Evolutionary conservation across 1,140 invertebrate genomes (phyloP).

Genomic region (Antheraea mylitta): DNA sequence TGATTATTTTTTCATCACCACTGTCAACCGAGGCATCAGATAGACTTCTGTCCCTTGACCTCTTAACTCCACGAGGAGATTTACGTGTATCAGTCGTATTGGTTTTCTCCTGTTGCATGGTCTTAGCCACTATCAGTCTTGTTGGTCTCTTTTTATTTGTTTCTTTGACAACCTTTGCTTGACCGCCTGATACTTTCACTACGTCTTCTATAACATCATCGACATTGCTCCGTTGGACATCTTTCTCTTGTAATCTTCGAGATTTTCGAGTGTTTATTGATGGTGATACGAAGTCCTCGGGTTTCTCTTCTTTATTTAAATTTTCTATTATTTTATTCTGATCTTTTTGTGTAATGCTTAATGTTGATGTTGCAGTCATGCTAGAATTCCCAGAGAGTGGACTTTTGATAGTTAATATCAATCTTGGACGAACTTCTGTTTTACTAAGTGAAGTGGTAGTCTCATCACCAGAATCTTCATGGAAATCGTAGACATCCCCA

Average conservation of each 20-base stretch:
- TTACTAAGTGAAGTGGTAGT: slow-evolving; percentile 69
- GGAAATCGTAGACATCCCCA: slow-evolving; percentile 90
- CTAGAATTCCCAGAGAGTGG: slow-evolving; percentile 70
- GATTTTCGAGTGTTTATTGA: slow-evolving; percentile 87
- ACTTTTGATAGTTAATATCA: slow-evolving; percentile 90
- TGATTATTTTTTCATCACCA: slow-evolving; percentile 77
- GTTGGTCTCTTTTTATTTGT: slow-evolving; percentile 57
- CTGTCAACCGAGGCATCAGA: slow-evolving; percentile 83
- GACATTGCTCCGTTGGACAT: slow-evolving; percentile 85
- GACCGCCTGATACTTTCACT: slow-evolving; percentile 80
- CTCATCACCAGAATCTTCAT: slow-evolving; percentile 90
- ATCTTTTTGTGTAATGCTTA: slow-evolving; percentile 62
- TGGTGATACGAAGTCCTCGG: slow-evolving; percentile 81
- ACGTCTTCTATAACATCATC: slow-evolving; percentile 94
- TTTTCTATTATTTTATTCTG: slow-evolving; percentile 49
- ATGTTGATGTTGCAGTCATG: slow-evolving; percentile 56
- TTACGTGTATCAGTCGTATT: slow-evolving; percentile 77
- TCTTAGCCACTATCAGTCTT: slow-evolving; percentile 55
- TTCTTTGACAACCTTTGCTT: slow-evolving; percentile 50
- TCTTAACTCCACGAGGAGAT: slow-evolving; percentile 81
- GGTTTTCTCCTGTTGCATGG: slow-evolving; percentile 47
- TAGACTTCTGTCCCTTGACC: slow-evolving; percentile 80
- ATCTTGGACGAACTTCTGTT: slow-evolving; percentile 82
- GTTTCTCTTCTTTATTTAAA: slow-evolving; percentile 79
- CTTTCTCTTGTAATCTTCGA: slow-evolving; percentile 87